Evolutionary conservation across 2,113 vertebrate species (phyloP).

Genomic region (Megalops atlanticus): DNA sequence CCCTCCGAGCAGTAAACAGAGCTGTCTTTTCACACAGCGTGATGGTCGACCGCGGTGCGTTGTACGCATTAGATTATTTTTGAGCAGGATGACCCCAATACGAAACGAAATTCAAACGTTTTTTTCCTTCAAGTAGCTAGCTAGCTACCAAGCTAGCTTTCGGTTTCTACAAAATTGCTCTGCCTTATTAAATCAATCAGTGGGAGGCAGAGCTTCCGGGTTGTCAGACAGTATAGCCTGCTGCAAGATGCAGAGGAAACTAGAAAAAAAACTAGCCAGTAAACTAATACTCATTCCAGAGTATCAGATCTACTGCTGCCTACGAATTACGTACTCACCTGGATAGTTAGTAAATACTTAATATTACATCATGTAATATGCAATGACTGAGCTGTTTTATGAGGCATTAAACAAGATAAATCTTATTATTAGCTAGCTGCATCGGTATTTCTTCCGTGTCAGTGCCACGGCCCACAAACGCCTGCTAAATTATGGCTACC

Average conservation of each 20-base stretch:
- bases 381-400: no score
- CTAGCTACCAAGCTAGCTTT: slow-evolving; percentile 12
- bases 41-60: background rate
- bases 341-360: no score
- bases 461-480: background rate
- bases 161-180: slow-evolving; percentile 13
- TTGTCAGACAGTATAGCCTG: background rate
- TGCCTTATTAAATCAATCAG: slow-evolving; percentile 4
- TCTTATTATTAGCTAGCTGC: background rate
- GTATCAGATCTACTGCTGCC: no score
- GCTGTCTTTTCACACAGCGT: background rate
- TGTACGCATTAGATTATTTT: slow-evolving; percentile 17
- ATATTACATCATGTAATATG: no score
- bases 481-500: no score
- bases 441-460: background rate
- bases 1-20: background rate
- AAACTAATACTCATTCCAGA: no score
- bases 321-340: no score
- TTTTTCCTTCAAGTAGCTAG: background rate
- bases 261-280: background rate
- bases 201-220: slow-evolving; percentile 26
- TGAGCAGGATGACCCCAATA: background rate
- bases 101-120: background rate
- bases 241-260: no score
- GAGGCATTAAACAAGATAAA: background rate